Evolutionary conservation across 2,888 invertebrate species (phyloP).

Genomic region (Cosmia pyralina): DNA sequence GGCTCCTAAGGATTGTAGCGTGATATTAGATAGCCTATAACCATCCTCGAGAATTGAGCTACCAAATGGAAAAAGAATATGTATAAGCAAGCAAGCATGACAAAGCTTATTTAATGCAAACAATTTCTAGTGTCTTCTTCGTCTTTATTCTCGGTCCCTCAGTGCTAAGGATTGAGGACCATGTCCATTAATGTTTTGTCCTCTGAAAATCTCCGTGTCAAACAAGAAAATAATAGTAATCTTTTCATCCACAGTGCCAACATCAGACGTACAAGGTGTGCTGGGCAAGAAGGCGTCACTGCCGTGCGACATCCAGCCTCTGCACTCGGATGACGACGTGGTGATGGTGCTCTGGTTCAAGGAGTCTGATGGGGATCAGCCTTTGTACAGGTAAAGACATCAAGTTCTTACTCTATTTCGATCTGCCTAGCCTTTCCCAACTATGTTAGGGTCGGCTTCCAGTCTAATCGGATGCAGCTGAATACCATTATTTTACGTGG

Average conservation of each 20-base stretch:
- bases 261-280: slow-evolving; percentile 95
- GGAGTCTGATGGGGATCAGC: slow-evolving; percentile 95
- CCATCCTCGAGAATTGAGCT: too few relatives aligned
- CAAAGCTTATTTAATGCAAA: background rate
- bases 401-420: background rate
- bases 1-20: too few relatives aligned
- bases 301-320: slow-evolving; percentile 96
- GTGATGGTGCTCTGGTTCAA: slow-evolving; percentile 97
- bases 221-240: background rate
- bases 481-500: too few relatives aligned
- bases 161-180: background rate
- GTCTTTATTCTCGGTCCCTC: background rate
- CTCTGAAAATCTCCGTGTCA: background rate
- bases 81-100: too few relatives aligned
- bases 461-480: too few relatives aligned
- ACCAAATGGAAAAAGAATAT: too few relatives aligned
- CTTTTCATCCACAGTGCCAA: slow-evolving; percentile 92
- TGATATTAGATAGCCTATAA: too few relatives aligned
- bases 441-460: too few relatives aligned
- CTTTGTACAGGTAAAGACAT: slow-evolving; percentile 93
- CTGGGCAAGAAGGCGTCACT: slow-evolving; percentile 95
- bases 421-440: too few relatives aligned
- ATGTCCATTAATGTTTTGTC: background rate
- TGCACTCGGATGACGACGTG: slow-evolving; percentile 94
- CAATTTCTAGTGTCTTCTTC: background rate